Percentiles rank a stretch among this genome's conserved stretches.
phyloP scores from a whole-genome alignment of 2,113 vertebrate species.

The Onychostoma macrolepis region DNA sequence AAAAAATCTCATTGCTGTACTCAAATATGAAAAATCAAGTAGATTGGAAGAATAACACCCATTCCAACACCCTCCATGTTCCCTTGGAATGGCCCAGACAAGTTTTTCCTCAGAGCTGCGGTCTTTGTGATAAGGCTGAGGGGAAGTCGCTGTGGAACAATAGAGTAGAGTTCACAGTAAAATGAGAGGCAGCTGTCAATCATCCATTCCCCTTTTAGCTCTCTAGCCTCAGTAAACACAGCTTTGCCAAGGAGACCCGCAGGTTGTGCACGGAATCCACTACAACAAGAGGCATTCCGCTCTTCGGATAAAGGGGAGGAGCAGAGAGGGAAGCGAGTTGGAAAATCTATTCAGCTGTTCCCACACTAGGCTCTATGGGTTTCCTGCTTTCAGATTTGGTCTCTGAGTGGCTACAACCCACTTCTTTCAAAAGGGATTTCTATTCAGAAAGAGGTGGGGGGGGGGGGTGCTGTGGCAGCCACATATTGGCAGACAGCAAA shows the following conservation, averaged over 20 bases:
- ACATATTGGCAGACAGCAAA: neutral
- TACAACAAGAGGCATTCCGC: slow-evolving; percentile 40
- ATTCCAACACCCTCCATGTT: neutral
- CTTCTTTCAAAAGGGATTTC: slow-evolving; percentile 47
- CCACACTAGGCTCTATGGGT: slow-evolving; percentile 54
- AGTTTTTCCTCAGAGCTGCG: slow-evolving; percentile 20
- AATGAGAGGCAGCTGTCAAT: slow-evolving; percentile 57
- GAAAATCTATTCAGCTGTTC: slow-evolving; percentile 51
- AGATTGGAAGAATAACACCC: too few species aligned
- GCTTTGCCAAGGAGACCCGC: slow-evolving; percentile 46
- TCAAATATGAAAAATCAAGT: neutral
- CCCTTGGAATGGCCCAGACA: slow-evolving; percentile 27
- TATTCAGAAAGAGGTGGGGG: slow-evolving; percentile 19
- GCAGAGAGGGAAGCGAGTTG: neutral
- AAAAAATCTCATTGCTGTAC: neutral
- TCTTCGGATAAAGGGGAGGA: slow-evolving; percentile 26
- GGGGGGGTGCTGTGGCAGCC: neutral
- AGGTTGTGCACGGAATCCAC: slow-evolving; percentile 51
- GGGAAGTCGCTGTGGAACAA: slow-evolving; percentile 26
- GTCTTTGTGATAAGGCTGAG: slow-evolving; percentile 44
- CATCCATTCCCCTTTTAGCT: slow-evolving; percentile 14
- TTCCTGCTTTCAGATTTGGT: slow-evolving; percentile 48
- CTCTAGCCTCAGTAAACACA: neutral
- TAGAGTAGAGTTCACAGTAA: slow-evolving; percentile 16
- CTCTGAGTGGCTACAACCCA: slow-evolving; percentile 46